phyloP scores from a whole-genome alignment of 2,888 invertebrate species.

The Acrocera orbiculus region DNA sequence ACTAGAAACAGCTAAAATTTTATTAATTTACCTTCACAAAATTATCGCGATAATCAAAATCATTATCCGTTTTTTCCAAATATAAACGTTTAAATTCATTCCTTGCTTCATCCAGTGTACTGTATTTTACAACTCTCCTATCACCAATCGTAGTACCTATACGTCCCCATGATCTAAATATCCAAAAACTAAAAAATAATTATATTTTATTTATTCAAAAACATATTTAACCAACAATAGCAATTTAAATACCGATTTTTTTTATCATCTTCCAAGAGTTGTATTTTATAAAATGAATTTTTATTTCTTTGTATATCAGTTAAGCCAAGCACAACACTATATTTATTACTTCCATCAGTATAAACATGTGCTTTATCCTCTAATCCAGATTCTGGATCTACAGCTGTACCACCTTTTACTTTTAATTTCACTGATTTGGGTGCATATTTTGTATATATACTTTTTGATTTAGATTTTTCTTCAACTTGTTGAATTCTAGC shows the following conservation, averaged over 20 bases:
- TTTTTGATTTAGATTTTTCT: conserved; percentile 42
- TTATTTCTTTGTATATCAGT: conserved; percentile 74
- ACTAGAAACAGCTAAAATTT: no score
- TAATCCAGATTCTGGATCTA: conserved; percentile 79
- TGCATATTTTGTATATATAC: conserved; percentile 38
- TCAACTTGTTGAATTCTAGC: conserved; percentile 31
- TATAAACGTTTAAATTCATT: conserved; percentile 44
- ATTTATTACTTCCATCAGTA: conserved; percentile 41
- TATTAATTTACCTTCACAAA: conserved; percentile 42
- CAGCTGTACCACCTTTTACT: conserved; percentile 69
- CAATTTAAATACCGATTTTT: conserved; percentile 34
- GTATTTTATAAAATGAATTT: conserved; percentile 91
- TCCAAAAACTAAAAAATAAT: conserved; percentile 40
- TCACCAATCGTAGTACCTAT: conserved; percentile 88
- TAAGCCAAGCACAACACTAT: conserved; percentile 61
- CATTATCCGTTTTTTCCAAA: conserved; percentile 67
- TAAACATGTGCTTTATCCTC: conserved; percentile 67
- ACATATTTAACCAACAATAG: not conserved
- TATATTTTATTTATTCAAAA: not conserved
- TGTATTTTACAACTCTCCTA: conserved; percentile 39
- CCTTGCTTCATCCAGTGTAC: conserved; percentile 38
- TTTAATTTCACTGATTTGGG: conserved; percentile 47
- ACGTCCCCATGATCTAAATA: conserved; percentile 90
- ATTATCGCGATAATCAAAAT: conserved; percentile 45
- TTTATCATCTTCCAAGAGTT: conserved; percentile 62